phyloP scores from a whole-genome alignment of 2,113 vertebrate species.

The Labrus mixtus region DNA sequence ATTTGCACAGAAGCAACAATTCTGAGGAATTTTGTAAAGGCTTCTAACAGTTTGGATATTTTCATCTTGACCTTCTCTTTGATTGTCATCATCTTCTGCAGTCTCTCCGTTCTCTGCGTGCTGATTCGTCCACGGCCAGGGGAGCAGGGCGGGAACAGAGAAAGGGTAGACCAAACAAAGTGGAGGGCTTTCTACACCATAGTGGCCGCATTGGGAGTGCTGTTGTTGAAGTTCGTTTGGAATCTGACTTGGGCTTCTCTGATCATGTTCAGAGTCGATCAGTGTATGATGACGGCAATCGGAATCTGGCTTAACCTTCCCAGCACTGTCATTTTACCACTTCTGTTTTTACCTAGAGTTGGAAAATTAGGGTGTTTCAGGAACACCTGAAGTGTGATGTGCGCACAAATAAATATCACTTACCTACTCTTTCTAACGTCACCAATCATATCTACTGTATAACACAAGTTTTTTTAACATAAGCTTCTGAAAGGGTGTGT shows the following conservation, averaged over 20 bases:
- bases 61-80: background rate
- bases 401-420: too few relatives aligned
- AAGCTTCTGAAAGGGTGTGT: too few relatives aligned
- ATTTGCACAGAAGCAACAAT: rapidly evolving
- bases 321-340: constrained; percentile 9
- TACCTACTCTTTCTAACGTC: too few relatives aligned
- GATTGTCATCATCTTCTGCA: background rate
- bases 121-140: background rate
- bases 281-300: background rate
- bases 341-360: constrained; percentile 8
- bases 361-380: background rate
- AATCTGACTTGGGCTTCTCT: background rate
- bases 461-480: too few relatives aligned
- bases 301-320: constrained; percentile 10
- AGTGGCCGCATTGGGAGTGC: constrained; percentile 11
- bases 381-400: too few relatives aligned
- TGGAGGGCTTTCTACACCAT: background rate
- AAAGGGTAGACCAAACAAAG: background rate
- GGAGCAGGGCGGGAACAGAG: background rate
- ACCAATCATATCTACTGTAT: too few relatives aligned
- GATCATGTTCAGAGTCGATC: background rate
- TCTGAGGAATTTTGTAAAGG: rapidly evolving
- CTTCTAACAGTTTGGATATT: background rate
- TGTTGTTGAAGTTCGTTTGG: background rate
- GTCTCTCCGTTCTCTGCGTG: background rate